Percentiles rank a stretch among this genome's conserved stretches.
These are phyloP conservation scores for Eulacestoma nigropectus DNA, from an alignment of 2,113 vertebrate genomes.

Conservation along the genomic window DNA sequence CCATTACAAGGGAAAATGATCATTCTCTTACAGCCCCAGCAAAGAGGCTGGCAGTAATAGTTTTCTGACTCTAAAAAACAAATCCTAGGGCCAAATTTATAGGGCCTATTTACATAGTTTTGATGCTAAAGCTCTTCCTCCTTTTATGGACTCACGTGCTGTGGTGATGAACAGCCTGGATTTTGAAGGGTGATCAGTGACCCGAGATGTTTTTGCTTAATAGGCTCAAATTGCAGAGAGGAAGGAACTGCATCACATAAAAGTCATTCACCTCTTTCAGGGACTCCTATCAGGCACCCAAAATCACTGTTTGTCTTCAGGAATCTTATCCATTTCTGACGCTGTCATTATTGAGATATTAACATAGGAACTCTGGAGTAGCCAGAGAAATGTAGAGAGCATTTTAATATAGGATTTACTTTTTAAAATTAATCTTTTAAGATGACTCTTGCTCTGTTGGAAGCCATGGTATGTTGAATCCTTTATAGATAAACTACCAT, in stretches of 20 bases:
- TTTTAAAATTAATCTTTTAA: neutral
- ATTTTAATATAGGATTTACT: neutral
- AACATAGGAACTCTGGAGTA: neutral
- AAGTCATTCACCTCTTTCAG: neutral
- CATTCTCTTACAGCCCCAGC: conserved; percentile 27
- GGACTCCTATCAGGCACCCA: neutral
- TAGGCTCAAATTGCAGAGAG: neutral
- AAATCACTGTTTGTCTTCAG: neutral
- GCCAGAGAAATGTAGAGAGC: neutral
- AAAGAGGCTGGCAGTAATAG: conserved; percentile 10
- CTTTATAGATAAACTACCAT: neutral
- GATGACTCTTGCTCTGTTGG: neutral
- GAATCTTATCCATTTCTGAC: neutral
- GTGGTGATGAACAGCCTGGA: neutral
- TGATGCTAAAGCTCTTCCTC: neutral
- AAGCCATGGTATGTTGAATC: neutral
- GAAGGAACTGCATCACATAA: neutral
- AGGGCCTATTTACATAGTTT: neutral
- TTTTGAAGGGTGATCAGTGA: conserved; percentile 33
- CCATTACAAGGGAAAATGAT: conserved; percentile 45
- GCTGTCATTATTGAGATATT: neutral
- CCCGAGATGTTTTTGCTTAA: neutral
- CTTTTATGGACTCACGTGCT: neutral
- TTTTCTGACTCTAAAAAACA: conserved; percentile 37
- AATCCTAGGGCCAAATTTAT: conserved; percentile 4